Conservation (phyloP, 1,140 invertebrate genomes). For the Brachionus koreanus region DNA sequence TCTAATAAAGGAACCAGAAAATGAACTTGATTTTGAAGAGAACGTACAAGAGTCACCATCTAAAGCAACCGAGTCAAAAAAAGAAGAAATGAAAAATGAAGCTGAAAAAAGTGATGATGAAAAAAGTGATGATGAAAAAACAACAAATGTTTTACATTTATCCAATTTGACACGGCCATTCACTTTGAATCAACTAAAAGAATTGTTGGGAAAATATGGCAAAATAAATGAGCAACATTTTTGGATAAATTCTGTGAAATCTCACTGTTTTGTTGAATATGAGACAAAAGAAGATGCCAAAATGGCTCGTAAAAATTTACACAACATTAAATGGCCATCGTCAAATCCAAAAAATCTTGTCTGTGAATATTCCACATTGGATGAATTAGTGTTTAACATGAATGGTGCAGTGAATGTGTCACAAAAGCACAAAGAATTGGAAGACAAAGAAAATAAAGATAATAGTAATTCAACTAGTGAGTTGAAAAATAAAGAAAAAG, state of each 20-base stretch:
- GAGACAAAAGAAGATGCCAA: constrained; percentile 72
- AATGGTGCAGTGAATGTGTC: neutral
- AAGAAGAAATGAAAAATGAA: neutral
- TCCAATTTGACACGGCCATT: constrained; percentile 89
- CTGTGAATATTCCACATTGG: constrained; percentile 79
- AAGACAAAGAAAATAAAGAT: constrained; percentile 19
- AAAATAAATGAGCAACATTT: constrained; percentile 61
- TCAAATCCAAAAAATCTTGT: constrained; percentile 89
- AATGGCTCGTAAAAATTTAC: constrained; percentile 81
- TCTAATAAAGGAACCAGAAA: neutral
- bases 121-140: neutral
- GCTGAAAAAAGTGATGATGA: neutral
- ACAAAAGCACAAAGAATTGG: constrained; percentile 44
- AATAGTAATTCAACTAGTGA: constrained; percentile 46
- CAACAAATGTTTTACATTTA: constrained; percentile 68
- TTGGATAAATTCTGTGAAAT: constrained; percentile 86
- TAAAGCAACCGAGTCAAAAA: neutral
- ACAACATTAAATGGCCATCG: constrained; percentile 86
- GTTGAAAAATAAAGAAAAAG: neutral
- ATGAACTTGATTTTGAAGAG: constrained; percentile 26
- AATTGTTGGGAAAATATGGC: constrained; percentile 81
- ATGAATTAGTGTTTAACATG: constrained; percentile 60
- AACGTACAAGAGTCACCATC: neutral
- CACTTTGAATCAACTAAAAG: constrained; percentile 83
- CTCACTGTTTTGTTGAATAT: constrained; percentile 84